phyloP scores from a whole-genome alignment of 2,888 invertebrate species.

The Dascillus cervinus region DNA sequence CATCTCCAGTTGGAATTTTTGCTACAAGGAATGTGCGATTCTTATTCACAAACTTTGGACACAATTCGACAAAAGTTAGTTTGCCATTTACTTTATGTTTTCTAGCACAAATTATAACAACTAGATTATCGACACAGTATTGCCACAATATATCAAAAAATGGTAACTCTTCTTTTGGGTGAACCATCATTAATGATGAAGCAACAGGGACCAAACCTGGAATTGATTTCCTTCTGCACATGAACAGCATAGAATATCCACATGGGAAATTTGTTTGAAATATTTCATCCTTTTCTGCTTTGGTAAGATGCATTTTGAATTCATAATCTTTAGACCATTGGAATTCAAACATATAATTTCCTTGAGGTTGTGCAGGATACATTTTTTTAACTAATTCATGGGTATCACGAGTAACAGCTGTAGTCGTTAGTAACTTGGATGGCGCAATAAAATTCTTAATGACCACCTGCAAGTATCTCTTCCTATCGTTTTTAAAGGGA shows the following conservation, averaged over 20 bases:
- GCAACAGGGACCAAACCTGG: conserved; percentile 9
- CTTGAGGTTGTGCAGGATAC: too few species aligned
- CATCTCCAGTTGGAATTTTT: conserved; percentile 7
- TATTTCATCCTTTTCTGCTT: conserved; percentile 6
- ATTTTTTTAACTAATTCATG: conserved; percentile 11
- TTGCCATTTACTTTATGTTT: conserved; percentile 7
- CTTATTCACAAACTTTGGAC: conserved; percentile 10
- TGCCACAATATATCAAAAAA: conserved; percentile 12
- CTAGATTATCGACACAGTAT: conserved; percentile 8
- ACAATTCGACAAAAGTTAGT: conserved; percentile 9
- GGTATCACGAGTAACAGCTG: conserved; percentile 11
- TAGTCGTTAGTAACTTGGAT: conserved; percentile 4
- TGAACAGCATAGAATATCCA: conserved; percentile 10
- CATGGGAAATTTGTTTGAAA: conserved; percentile 8
- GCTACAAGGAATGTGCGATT: conserved; percentile 9
- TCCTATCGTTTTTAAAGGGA: conserved; percentile 8
- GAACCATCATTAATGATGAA: conserved; percentile 7
- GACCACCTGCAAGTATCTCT: conserved; percentile 7
- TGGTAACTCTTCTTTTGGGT: conserved; percentile 6
- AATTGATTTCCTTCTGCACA: conserved; percentile 4
- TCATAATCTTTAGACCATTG: too few species aligned
- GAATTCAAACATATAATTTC: conserved; percentile 4
- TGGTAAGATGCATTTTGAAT: conserved; percentile 3
- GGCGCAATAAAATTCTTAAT: conserved; percentile 4
- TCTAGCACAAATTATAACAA: conserved; percentile 8